These are phyloP conservation scores for Enchytraeus crypticus DNA, from an alignment of 2,888 invertebrate species.

Conservation along the genomic window DNA sequence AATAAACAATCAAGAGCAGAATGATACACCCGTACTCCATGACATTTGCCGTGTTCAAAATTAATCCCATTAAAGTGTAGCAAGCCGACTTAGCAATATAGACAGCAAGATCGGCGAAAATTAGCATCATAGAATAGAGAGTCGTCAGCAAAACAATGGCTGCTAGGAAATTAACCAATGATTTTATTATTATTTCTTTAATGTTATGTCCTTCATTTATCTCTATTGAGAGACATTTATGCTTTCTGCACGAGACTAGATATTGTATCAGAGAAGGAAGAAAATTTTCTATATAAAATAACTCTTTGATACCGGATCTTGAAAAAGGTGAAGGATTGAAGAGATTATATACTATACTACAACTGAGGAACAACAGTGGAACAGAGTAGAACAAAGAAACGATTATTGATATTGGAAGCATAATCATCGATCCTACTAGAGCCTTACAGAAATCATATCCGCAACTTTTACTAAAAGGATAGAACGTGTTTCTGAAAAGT, in stretches of 20 bases:
- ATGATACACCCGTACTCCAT: slow-evolving; percentile 43
- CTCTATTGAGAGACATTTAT: too few relatives aligned
- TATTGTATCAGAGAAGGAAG: too few relatives aligned
- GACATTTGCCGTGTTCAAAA: slow-evolving; percentile 43
- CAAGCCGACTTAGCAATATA: slow-evolving; percentile 14
- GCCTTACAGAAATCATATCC: slow-evolving; percentile 33
- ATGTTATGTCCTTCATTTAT: too few relatives aligned
- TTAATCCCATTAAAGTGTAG: slow-evolving; percentile 46
- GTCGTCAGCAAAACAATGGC: slow-evolving; percentile 12
- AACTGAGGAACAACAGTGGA: slow-evolving; percentile 39
- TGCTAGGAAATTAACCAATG: slow-evolving; percentile 2
- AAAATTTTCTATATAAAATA: too few relatives aligned
- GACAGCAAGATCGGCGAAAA: slow-evolving; percentile 15
- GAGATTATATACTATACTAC: too few relatives aligned
- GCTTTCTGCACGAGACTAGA: too few relatives aligned
- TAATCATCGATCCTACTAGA: slow-evolving; percentile 32
- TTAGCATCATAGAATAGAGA: slow-evolving; percentile 26
- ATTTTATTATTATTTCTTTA: not conserved
- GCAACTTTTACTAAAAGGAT: slow-evolving; percentile 40
- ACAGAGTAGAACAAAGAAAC: slow-evolving; percentile 37
- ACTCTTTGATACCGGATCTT: too few relatives aligned
- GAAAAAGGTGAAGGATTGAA: too few relatives aligned
- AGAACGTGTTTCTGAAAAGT: slow-evolving; percentile 32
- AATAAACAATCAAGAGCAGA: slow-evolving; percentile 42
- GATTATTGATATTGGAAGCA: slow-evolving; percentile 32